phyloP scores from a whole-genome alignment of 2,888 invertebrate genomes.

The Gerris lacustris region DNA sequence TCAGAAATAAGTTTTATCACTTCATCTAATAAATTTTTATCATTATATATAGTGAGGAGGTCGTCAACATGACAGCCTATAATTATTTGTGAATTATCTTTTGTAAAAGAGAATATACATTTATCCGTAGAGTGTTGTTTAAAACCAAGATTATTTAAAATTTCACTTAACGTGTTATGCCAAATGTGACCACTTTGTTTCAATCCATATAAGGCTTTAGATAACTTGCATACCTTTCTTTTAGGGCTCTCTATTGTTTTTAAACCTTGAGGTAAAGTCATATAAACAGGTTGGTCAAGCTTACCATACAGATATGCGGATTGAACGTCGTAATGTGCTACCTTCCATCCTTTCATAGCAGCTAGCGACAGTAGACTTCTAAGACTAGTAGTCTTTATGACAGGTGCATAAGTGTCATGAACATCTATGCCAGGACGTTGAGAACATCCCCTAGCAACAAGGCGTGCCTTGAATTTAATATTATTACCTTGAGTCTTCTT shows the following conservation, averaged over 20 bases:
- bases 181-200: background rate
- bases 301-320: background rate
- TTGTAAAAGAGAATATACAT: background rate
- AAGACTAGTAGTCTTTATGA: background rate
- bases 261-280: background rate
- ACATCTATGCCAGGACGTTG: background rate
- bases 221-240: background rate
- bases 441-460: background rate
- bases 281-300: background rate
- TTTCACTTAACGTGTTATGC: background rate
- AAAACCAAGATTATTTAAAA: background rate
- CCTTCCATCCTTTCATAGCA: background rate
- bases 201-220: background rate
- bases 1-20: background rate
- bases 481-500: background rate
- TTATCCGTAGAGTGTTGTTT: background rate
- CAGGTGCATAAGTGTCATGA: background rate
- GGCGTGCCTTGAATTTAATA: background rate
- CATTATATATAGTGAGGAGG: background rate
- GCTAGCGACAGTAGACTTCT: background rate
- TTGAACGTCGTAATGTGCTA: background rate
- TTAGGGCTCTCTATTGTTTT: background rate
- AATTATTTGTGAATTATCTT: background rate
- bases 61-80: background rate
- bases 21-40: background rate